These are phyloP conservation scores for Alouatta palliata DNA, from an alignment of 2,113 vertebrate species.

Conservation along the genomic window DNA sequence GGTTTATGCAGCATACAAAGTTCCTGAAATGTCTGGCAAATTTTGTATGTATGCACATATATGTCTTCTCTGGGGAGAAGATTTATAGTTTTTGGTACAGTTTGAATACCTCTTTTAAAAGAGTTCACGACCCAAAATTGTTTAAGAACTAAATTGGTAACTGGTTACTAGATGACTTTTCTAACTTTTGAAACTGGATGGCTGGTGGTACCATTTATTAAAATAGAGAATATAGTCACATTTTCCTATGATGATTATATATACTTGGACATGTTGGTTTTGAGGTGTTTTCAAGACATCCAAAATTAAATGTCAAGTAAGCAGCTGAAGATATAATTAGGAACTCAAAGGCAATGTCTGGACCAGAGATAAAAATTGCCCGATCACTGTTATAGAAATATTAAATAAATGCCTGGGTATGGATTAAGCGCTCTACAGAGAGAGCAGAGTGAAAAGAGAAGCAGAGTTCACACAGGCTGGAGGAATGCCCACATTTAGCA, in stretches of 20 bases:
- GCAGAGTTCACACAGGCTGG: neutral
- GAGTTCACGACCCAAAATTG: neutral
- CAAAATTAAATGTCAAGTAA: neutral
- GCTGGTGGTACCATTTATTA: neutral
- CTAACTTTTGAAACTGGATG: neutral
- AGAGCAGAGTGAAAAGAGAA: neutral
- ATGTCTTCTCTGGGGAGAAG: neutral
- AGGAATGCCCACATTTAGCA: neutral
- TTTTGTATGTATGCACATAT: neutral
- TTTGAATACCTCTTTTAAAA: neutral
- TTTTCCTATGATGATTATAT: neutral
- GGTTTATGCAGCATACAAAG: neutral
- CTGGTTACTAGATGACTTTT: neutral
- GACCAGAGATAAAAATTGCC: neutral
- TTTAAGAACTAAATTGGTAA: neutral
- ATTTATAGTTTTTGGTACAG: neutral
- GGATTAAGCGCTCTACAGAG: neutral
- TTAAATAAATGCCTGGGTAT: neutral
- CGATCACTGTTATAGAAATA: neutral
- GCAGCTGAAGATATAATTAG: neutral
- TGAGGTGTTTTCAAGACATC: neutral
- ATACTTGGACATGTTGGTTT: neutral
- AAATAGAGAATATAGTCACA: neutral
- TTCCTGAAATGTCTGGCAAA: neutral
- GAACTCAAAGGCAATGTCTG: neutral